Conservation (phyloP, 2,888 invertebrate species). For the Osedax fenrisi region DNA sequence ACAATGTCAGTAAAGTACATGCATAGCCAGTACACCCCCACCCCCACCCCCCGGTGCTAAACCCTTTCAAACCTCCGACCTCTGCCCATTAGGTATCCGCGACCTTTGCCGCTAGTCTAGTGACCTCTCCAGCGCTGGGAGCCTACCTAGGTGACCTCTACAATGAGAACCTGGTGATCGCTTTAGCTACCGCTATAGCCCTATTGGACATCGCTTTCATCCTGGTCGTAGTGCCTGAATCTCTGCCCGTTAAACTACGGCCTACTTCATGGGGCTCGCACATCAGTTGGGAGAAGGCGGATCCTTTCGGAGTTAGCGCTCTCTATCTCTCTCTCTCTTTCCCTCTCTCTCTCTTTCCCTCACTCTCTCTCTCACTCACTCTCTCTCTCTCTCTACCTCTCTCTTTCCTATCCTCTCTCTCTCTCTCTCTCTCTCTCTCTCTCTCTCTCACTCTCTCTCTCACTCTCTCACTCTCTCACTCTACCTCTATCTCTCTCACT, state of each 20-base stretch:
- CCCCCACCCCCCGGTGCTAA: background rate
- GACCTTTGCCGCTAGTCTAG: constrained; percentile 96
- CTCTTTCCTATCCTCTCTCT: no score
- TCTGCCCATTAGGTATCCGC: constrained; percentile 62
- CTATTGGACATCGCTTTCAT: constrained; percentile 94
- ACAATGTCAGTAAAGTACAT: no score
- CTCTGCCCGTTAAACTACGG: constrained; percentile 74
- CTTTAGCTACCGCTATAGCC: constrained; percentile 82
- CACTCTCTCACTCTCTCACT: no score
- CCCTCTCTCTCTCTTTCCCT: background rate
- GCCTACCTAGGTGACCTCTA: constrained; percentile 60
- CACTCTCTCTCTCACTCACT: background rate
- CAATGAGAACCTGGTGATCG: constrained; percentile 73
- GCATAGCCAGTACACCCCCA: no score
- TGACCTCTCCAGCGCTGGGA: constrained; percentile 94
- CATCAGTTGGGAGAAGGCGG: constrained; percentile 78
- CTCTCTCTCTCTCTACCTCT: background rate
- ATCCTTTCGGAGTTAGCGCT: constrained; percentile 72
- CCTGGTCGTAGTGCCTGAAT: constrained; percentile 91
- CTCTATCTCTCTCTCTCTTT: background rate
- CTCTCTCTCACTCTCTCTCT: background rate
- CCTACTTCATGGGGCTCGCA: constrained; percentile 54
- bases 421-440: background rate
- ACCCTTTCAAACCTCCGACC: background rate
- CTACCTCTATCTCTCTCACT: background rate